phyloP scores from a whole-genome alignment of 1,140 invertebrate species.

The Drosophila elegans region DNA sequence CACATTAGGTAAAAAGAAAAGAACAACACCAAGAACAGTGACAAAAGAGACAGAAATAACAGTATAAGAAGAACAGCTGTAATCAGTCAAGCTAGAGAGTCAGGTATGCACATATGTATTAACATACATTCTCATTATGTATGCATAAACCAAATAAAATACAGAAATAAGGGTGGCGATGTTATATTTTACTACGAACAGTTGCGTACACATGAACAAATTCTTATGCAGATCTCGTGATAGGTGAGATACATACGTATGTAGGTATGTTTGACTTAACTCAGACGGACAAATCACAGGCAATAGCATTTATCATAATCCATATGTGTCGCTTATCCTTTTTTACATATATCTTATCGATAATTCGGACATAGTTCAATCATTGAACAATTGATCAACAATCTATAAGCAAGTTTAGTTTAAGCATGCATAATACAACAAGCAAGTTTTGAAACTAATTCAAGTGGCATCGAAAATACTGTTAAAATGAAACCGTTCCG shows the following conservation, averaged over 20 bases:
- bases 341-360: not conserved
- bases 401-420: not conserved
- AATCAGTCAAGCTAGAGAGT: slow-evolving; percentile 35
- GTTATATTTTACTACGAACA: slow-evolving; percentile 4
- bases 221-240: not conserved
- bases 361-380: not conserved
- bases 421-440: not conserved
- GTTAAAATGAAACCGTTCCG: not conserved
- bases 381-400: not conserved
- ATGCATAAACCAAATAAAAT: slow-evolving; percentile 1
- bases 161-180: slow-evolving; percentile 5
- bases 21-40: slow-evolving; percentile 72
- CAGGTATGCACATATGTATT: slow-evolving; percentile 4
- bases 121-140: slow-evolving; percentile 4
- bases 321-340: not conserved
- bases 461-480: not conserved
- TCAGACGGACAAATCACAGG: slow-evolving; percentile 10
- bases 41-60: slow-evolving; percentile 62
- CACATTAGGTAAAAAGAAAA: slow-evolving; percentile 61
- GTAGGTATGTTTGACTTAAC: not conserved
- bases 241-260: not conserved
- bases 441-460: not conserved
- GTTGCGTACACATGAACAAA: slow-evolving; percentile 1
- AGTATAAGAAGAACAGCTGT: slow-evolving; percentile 45
- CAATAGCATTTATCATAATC: slow-evolving; percentile 5